Evolutionary conservation across 2,797 vertebrate species (phyloP).

Genomic region (Premnoplex brunnescens): DNA sequence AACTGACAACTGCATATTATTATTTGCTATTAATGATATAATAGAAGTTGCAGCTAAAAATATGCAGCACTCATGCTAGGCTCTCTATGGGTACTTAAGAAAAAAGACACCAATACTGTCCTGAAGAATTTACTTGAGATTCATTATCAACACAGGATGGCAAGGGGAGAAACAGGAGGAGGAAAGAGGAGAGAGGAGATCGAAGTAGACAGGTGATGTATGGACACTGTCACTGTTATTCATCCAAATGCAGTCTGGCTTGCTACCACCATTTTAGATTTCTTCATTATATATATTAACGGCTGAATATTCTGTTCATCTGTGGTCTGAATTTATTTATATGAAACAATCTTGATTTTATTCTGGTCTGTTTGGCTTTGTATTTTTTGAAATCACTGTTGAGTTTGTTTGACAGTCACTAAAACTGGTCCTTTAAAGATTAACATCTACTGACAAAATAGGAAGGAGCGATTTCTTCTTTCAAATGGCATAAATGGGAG

Average conservation of each 20-base stretch:
- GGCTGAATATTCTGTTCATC: background rate
- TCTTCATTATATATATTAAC: background rate
- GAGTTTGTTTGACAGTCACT: background rate
- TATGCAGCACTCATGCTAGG: background rate
- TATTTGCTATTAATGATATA: background rate
- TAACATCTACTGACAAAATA: background rate
- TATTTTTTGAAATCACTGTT: background rate
- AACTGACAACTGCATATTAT: background rate
- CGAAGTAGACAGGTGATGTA: background rate
- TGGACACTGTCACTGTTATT: background rate
- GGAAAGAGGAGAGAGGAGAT: background rate
- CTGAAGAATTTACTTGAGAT: background rate
- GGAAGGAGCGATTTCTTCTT: conserved; percentile 18
- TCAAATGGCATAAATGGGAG: background rate
- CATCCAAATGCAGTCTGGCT: background rate
- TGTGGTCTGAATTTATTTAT: background rate
- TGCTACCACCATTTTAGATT: background rate
- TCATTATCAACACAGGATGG: background rate
- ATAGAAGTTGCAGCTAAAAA: background rate
- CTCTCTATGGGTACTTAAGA: background rate
- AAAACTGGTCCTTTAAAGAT: background rate
- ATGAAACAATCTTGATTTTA: background rate
- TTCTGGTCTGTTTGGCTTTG: background rate
- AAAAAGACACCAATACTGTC: background rate
- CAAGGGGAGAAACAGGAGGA: background rate